Conservation (phyloP, 2,888 invertebrate genomes). For the Diarsia dahlii region DNA sequence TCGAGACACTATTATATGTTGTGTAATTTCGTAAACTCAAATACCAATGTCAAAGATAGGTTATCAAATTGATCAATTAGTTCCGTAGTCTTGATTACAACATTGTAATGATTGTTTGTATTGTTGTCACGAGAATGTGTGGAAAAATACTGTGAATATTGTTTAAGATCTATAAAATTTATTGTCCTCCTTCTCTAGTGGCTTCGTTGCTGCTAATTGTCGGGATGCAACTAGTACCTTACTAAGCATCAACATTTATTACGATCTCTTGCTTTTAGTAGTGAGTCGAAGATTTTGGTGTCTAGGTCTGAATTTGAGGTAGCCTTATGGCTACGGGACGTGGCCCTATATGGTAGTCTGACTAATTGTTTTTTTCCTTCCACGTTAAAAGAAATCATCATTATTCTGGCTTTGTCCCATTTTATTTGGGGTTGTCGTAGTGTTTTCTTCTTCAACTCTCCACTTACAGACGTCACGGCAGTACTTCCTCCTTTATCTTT, state of each 20-base stretch:
- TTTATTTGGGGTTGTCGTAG: no score
- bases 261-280: background rate
- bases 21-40: slow-evolving; percentile 5
- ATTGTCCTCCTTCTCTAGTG: background rate
- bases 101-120: slow-evolving; percentile 42
- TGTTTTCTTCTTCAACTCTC: no score
- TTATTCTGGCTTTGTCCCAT: no score
- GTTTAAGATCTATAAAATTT: background rate
- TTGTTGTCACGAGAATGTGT: slow-evolving; percentile 46
- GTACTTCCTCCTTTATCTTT: no score
- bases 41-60: slow-evolving; percentile 48
- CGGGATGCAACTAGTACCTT: background rate
- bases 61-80: slow-evolving; percentile 54
- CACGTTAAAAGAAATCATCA: background rate
- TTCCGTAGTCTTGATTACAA: slow-evolving; percentile 33
- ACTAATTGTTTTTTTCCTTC: background rate
- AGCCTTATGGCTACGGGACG: background rate
- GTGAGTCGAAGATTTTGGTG: background rate
- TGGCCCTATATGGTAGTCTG: background rate
- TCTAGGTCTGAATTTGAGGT: background rate
- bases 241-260: no score
- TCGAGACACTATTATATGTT: background rate
- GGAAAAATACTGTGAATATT: background rate
- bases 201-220: background rate
- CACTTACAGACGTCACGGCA: no score